These are phyloP conservation scores for Microtus californicus DNA, from an alignment of 2,797 vertebrate species.

Conservation along the genomic window DNA sequence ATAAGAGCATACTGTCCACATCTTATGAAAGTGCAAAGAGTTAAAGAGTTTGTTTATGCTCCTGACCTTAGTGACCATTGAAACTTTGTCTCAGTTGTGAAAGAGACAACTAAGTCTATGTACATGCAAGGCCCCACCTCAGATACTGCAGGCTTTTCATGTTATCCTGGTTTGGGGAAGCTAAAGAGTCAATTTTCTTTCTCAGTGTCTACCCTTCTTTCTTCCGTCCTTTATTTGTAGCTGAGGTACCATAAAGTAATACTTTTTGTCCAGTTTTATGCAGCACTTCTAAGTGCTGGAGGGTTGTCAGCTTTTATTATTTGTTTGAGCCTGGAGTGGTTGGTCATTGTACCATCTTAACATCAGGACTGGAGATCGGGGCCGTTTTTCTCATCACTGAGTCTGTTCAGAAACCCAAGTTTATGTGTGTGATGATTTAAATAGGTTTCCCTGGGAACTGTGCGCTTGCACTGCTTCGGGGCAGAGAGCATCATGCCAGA, in stretches of 20 bases:
- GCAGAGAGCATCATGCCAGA: background rate
- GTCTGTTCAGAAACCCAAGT: constrained; percentile 4
- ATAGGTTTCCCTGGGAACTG: background rate
- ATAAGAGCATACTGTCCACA: background rate
- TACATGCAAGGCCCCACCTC: background rate
- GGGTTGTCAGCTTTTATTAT: constrained; percentile 53
- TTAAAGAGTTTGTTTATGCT: background rate
- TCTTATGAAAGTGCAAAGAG: background rate
- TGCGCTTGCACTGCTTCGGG: background rate
- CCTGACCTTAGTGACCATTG: background rate
- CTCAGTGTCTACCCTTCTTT: background rate
- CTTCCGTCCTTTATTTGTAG: background rate
- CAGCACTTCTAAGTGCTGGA: background rate
- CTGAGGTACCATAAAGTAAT: background rate
- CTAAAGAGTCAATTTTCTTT: background rate
- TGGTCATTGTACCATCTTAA: background rate
- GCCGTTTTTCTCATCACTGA: constrained; percentile 36
- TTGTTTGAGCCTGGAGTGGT: background rate
- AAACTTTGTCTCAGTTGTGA: background rate
- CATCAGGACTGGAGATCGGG: background rate
- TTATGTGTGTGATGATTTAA: constrained; percentile 2
- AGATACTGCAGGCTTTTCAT: background rate
- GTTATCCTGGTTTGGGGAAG: background rate
- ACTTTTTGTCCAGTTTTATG: constrained; percentile 3
- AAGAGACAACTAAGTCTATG: background rate